A percentile compares a stretch with the other conserved stretches of the same genome.
Evolutionary conservation across 53 echinoderm and acorn worm species (phyloP).

Genomic region (Paelopatides confundens): DNA sequence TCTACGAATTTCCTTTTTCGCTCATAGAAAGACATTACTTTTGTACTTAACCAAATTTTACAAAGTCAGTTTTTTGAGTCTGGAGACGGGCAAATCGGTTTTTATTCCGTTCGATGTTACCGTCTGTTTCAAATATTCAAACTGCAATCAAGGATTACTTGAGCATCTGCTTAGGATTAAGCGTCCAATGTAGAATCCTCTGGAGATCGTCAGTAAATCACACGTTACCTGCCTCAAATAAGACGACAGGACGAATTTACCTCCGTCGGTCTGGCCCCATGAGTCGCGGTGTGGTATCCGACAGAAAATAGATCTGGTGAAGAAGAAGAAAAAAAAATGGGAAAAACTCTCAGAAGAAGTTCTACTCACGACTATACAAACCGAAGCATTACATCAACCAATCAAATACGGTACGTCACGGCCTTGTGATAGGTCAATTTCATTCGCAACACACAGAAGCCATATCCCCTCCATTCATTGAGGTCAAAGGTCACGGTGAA

Average conservation of each 20-base stretch:
- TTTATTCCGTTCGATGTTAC: not conserved
- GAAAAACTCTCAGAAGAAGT: not conserved
- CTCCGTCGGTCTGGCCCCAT: conserved; percentile 11
- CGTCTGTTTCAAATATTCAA: conserved; percentile 6
- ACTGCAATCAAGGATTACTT: conserved; percentile 29
- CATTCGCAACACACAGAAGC: not conserved
- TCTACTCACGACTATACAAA: not conserved
- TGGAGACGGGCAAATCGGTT: not conserved
- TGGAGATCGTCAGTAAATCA: conserved; percentile 19
- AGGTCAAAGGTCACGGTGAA: conserved; percentile 19
- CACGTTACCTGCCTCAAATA: conserved; percentile 1
- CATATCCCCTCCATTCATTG: not conserved
- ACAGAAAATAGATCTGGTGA: conserved; percentile 1
- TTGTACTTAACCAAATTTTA: no score
- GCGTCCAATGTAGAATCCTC: not conserved
- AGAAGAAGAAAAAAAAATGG: not conserved
- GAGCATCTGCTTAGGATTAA: conserved; percentile 34
- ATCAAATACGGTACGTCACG: conserved; percentile 26
- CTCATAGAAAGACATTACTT: no score
- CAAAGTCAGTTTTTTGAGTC: not conserved
- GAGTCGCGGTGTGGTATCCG: conserved; percentile 24
- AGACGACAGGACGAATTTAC: conserved; percentile 29
- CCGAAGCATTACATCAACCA: conserved; percentile 4
- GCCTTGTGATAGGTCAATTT: conserved; percentile 37
- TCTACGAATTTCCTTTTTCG: no score